Evolutionary conservation across 2,888 invertebrate species (phyloP).

Genomic region (Exocentrus adspersus): DNA sequence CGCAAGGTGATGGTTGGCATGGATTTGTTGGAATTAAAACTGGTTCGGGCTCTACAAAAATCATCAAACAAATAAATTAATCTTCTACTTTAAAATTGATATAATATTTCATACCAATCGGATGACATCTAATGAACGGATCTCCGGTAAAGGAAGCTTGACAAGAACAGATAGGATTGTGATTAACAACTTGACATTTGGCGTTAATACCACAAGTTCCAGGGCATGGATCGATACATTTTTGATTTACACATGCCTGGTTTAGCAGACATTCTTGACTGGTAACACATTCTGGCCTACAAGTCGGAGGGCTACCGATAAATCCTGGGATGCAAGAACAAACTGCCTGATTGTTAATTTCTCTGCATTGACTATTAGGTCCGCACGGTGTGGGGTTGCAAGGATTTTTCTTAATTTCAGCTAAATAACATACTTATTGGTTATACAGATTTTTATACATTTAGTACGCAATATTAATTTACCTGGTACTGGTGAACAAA

Average conservation of each 20-base stretch:
- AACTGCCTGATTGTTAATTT: constrained; percentile 76
- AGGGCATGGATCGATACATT: constrained; percentile 84
- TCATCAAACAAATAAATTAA: constrained; percentile 5
- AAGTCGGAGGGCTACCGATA: constrained; percentile 80
- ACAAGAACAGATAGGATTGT: constrained; percentile 84
- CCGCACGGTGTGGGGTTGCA: constrained; percentile 81
- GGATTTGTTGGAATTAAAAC: constrained; percentile 68
- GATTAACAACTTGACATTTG: constrained; percentile 80
- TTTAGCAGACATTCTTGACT: constrained; percentile 80
- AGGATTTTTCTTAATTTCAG: constrained; percentile 68
- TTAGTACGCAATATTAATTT: constrained; percentile 6
- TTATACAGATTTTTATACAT: neutral
- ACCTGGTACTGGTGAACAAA: constrained; percentile 63
- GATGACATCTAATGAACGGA: constrained; percentile 77
- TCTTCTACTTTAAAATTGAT: neutral
- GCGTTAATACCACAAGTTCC: constrained; percentile 83
- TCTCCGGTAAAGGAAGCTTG: constrained; percentile 75
- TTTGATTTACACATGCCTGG: constrained; percentile 81
- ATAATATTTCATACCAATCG: constrained; percentile 49
- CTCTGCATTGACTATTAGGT: constrained; percentile 80
- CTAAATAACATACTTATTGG: constrained; percentile 46
- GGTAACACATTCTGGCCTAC: constrained; percentile 79
- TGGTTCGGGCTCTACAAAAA: constrained; percentile 54
- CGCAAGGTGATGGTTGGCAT: constrained; percentile 84
- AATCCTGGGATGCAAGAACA: constrained; percentile 78